Base-by-base conservation (phyloP, 1,140 invertebrate genomes). In the Drosophila prosaltans region DNA sequence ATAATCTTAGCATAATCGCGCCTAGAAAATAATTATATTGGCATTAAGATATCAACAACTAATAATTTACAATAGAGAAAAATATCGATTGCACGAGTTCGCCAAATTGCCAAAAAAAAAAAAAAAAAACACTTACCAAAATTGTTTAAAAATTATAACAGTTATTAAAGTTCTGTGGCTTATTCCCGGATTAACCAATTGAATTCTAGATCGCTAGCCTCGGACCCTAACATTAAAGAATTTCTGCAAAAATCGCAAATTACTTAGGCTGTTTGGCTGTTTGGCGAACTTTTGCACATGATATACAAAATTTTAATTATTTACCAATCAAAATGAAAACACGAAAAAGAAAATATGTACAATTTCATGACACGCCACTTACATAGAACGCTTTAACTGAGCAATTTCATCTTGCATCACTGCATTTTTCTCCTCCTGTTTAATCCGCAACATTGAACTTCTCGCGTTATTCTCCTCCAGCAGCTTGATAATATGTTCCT, bases 401-500 rank as follows among this genome's bases (percentile, higher is more conserved):
- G 55, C 48, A 8, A 91, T 78, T 67, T 94, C 93, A 10, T 94
- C 77, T 73, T 95, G 94, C 11, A 95, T 91, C 6, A 93, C 80
- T 0, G 94, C 94, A 28, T 95, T 95, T 43, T 94, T 94, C 43
- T 93, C 93, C 72, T 95, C 94, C 41, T 95, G 93, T 5, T 94
- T 93, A 8, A 94, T 94, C 2, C 95, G 93, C 43, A 94, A 93
- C 59, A 93, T 93, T 68, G 95, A 94, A 3, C 93, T 92, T n/a
- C 93, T 91, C 61, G 95, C 93, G 55, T 95, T 94, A 69, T 95
- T 94, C 54, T 95, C 94, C 69, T 94, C 94, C 77, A 95, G 85
- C 45, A 94, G 91, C 61, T 94, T 92, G 4, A 95, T 94, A 5
- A 94, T 92, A 70, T 95, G 94, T 69, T 95, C 94, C 61, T 95